Evolutionary conservation across 2,797 vertebrate genomes (phyloP).

Genomic region (Sebastes hubbsi): DNA sequence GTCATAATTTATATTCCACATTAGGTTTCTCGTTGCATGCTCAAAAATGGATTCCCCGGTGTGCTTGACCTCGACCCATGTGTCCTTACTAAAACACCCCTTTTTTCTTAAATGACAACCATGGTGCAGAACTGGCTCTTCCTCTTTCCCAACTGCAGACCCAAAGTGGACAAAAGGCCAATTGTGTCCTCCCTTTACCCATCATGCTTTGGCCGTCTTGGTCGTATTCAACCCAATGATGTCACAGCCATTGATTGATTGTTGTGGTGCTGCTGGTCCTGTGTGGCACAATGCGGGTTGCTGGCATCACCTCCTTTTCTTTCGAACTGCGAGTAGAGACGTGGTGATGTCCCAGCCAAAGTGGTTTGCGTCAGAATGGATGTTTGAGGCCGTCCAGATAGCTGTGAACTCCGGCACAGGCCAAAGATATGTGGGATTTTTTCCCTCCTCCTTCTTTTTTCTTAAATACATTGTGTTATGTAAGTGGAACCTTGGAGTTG

Average conservation of each 20-base stretch:
- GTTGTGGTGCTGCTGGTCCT: constrained; percentile 27
- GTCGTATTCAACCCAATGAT: constrained; percentile 38
- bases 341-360: constrained; percentile 30
- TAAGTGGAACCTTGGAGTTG: constrained; percentile 18
- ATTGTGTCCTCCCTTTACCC: constrained; percentile 41
- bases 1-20: not conserved
- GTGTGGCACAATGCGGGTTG: constrained; percentile 21
- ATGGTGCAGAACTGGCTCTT: constrained; percentile 9
- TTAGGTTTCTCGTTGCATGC: not conserved
- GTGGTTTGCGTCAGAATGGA: constrained; percentile 51
- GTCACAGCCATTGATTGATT: constrained; percentile 54
- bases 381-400: constrained; percentile 40
- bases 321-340: constrained; percentile 29
- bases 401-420: constrained; percentile 14
- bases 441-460: constrained; percentile 5
- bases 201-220: constrained; percentile 37
- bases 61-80: constrained; percentile 4
- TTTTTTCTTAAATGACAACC: constrained; percentile 7
- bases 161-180: constrained; percentile 46
- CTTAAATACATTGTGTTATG: constrained; percentile 35
- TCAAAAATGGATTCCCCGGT: constrained; percentile 1
- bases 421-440: constrained; percentile 37
- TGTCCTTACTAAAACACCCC: not conserved
- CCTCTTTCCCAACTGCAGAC: constrained; percentile 8
- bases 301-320: constrained; percentile 42